These are phyloP conservation scores for Volucella inanis DNA, from an alignment of 2,888 invertebrate species.

Conservation along the genomic window DNA sequence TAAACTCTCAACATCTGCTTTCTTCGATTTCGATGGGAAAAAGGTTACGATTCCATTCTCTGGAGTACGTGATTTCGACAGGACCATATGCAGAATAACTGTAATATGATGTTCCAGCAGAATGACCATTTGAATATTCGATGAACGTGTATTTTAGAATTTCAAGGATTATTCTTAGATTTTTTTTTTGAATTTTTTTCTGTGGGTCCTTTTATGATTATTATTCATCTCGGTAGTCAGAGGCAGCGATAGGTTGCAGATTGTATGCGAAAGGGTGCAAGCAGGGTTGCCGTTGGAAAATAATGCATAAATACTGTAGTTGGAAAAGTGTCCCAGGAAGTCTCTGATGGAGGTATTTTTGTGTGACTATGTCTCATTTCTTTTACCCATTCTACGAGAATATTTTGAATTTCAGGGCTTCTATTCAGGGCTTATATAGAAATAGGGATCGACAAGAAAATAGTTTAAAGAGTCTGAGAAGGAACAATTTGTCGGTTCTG, in stretches of 20 bases:
- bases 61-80: constrained; percentile 63
- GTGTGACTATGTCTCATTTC: no score
- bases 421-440: no score
- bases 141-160: constrained; percentile 68
- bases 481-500: no score
- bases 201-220: constrained; percentile 53
- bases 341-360: no score
- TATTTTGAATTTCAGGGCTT: no score
- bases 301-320: no score
- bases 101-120: constrained; percentile 24
- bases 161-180: constrained; percentile 44
- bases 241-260: neutral
- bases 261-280: constrained; percentile 25
- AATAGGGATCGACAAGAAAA: no score
- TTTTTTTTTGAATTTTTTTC: neutral
- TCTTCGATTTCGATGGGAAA: constrained; percentile 21
- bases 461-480: no score
- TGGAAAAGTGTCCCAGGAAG: no score
- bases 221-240: constrained; percentile 68
- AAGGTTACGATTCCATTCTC: constrained; percentile 60
- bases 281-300: neutral
- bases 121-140: constrained; percentile 75
- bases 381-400: no score
- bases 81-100: constrained; percentile 69
- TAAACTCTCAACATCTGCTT: constrained; percentile 63